Conservation (phyloP, 2,113 vertebrate genomes). For the Struthio camelus region DNA sequence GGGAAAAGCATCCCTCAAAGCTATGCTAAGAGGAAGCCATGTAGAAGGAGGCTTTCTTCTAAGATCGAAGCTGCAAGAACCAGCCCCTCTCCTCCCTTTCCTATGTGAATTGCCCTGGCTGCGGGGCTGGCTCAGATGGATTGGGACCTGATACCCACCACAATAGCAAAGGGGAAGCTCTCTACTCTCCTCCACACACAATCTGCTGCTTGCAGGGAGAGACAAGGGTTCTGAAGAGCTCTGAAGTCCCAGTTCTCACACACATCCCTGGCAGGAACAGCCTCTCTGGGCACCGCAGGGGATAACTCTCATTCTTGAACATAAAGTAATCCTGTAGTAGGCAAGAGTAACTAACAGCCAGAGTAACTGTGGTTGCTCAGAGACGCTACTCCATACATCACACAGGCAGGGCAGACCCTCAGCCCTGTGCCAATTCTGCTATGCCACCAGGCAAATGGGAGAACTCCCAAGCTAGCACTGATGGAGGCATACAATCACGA, state of each 20-base stretch:
- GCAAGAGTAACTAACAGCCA: background rate
- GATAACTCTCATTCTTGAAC: background rate
- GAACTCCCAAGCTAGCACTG: background rate
- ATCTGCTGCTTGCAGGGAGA: background rate
- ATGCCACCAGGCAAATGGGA: background rate
- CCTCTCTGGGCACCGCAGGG: background rate
- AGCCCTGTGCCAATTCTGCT: background rate
- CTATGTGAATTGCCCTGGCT: background rate
- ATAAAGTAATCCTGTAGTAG: background rate
- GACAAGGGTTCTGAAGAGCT: background rate
- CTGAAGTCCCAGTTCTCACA: background rate
- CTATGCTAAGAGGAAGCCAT: background rate
- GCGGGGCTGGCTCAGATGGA: background rate
- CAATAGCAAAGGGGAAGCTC: background rate
- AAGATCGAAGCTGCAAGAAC: background rate
- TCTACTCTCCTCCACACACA: background rate
- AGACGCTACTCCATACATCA: background rate
- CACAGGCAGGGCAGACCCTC: background rate
- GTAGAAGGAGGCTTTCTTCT: background rate
- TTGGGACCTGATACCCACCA: background rate
- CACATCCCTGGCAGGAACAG: background rate
- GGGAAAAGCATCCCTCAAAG: background rate
- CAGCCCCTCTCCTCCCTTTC: background rate
- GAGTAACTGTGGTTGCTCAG: background rate
- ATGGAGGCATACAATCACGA: fast-evolving